Evolutionary conservation across 2,113 vertebrate genomes (phyloP), one percentile per base, ranked within the genome.

Genomic region (Heliornis fulica): DNA sequence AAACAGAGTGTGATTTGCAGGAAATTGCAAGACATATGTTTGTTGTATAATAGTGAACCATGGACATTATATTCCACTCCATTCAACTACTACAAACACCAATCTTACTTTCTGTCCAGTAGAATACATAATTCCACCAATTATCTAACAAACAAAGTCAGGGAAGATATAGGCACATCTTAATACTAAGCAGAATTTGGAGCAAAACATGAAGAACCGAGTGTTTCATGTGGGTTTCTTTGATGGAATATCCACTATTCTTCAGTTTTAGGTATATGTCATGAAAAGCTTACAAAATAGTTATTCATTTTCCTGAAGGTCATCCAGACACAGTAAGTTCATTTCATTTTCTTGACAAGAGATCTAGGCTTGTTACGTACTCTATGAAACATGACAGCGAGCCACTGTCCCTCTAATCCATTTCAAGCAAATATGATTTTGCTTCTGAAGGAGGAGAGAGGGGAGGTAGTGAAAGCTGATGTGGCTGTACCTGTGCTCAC

Each of bases 331-430:
- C 5, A 48, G 56, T 66, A 78, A 94, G 92, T 96, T 87, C 71
- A 86, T 97, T 94, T 90, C 72, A 93, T 96, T 97, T 96, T 89
- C 92, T 63, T 95, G 94, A 87, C 95, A 93, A 88, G 85, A 90
- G 46, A 68, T 86, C 60, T 57, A 81, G 76, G 64, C 79, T 96
- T 93, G 83, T 94, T 95, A 90, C 38, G 40, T 31, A 88, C 75
- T 93, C 56, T 40, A 23, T 90, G 90, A 83, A 96, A 96, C 82
- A 53, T 7, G 81, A 85, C 65, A 80, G 88, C 1, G 0, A 91
- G 79, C 56, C 46, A 45, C 82, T 80, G 45, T 77, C 64, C 59
- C 82, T 74, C 90, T 51, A 80, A 83, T 78, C 63, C 59, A 81
- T 93, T 80, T 83, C 79, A 40, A 80, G 61, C 20, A 88, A 94